Evolutionary conservation across 1,140 invertebrate species (phyloP).

Genomic region (Zophobas atratus): DNA sequence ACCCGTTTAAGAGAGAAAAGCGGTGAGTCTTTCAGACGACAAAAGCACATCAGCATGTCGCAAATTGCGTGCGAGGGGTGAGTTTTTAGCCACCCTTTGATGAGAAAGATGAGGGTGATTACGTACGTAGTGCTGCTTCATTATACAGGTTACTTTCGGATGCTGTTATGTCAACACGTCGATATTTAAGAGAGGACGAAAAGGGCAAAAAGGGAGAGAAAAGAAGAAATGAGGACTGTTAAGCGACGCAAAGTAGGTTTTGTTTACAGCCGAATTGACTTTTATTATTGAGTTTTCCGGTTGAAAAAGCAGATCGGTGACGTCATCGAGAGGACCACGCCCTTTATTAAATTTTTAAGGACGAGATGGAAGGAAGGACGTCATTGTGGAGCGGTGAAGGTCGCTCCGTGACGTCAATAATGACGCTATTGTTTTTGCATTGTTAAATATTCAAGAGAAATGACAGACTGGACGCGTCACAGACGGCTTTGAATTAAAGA

Average conservation of each 20-base stretch:
- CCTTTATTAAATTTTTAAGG: slow-evolving; percentile 12
- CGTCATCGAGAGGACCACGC: slow-evolving; percentile 2
- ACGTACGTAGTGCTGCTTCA: slow-evolving; percentile 35
- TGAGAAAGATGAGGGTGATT: slow-evolving; percentile 45
- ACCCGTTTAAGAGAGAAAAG: not conserved
- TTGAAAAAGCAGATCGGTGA: slow-evolving; percentile 10
- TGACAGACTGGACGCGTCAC: too few relatives aligned
- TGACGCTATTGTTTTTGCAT: not conserved
- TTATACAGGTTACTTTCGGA: slow-evolving; percentile 41
- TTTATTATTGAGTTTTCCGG: slow-evolving; percentile 23
- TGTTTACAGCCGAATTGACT: slow-evolving; percentile 24
- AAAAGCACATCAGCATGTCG: slow-evolving; percentile 49
- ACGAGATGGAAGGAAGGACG: slow-evolving; percentile 1
- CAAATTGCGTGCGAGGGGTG: slow-evolving; percentile 28
- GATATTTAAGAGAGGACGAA: slow-evolving; percentile 20
- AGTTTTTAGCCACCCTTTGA: slow-evolving; percentile 38
- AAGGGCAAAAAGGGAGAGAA: not conserved
- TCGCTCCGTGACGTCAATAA: not conserved
- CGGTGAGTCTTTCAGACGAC: slow-evolving; percentile 49
- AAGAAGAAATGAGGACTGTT: slow-evolving; percentile 21
- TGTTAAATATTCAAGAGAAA: too few relatives aligned
- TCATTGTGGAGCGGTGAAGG: slow-evolving; percentile 16
- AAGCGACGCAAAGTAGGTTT: slow-evolving; percentile 24
- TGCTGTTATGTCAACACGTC: slow-evolving; percentile 31
- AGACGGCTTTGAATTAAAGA: too few relatives aligned